phyloP scores from a whole-genome alignment of 2,113 vertebrate genomes.

The Neodon shergylaensis region DNA sequence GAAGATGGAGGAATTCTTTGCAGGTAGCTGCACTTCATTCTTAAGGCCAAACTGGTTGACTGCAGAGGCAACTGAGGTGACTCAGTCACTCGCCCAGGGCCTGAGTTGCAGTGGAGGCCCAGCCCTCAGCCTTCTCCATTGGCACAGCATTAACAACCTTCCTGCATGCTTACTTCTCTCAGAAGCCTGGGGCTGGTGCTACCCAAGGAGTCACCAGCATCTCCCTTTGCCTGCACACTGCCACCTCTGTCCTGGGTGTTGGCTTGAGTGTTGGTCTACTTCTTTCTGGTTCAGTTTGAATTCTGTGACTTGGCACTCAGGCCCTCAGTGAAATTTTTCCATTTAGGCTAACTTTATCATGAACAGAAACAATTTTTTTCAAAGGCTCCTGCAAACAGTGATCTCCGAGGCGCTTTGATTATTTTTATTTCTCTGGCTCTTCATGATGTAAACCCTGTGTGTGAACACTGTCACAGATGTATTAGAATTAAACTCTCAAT shows the following conservation, averaged over 20 bases:
- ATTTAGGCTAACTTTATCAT: not conserved
- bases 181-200: not conserved
- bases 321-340: not conserved
- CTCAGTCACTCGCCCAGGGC: not conserved
- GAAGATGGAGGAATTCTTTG: not conserved
- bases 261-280: not conserved
- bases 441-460: not conserved
- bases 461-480: not conserved
- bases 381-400: not conserved
- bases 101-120: not conserved
- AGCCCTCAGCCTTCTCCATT: too few relatives aligned
- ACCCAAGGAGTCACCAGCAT: not conserved
- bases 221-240: too few relatives aligned
- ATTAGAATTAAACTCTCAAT: not conserved
- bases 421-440: not conserved
- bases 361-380: not conserved
- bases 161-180: not conserved
- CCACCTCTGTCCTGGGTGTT: not conserved
- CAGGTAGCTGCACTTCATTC: not conserved
- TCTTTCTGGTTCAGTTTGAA: not conserved
- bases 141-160: too few relatives aligned
- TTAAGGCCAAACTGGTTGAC: not conserved
- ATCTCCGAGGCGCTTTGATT: not conserved
- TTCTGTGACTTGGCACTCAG: not conserved
- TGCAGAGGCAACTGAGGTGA: not conserved